Evolutionary conservation across 2,113 vertebrate species (phyloP).

Genomic region (Gadus macrocephalus): DNA sequence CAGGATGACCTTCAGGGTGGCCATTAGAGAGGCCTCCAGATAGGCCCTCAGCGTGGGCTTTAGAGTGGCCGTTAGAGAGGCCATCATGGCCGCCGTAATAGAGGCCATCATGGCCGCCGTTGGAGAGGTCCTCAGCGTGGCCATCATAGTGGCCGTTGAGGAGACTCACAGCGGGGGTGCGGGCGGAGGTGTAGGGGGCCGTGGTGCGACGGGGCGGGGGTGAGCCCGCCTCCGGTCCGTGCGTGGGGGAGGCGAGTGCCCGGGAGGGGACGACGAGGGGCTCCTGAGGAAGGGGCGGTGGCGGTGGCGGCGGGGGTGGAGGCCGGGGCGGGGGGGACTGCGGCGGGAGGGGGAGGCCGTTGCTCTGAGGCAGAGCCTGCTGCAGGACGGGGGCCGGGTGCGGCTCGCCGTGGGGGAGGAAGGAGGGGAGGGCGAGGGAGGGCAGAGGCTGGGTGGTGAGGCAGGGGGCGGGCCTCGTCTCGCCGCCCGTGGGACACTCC

Average conservation of each 20-base stretch:
- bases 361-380: constrained; percentile 47
- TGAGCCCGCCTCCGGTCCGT: constrained; percentile 49
- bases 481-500: constrained; percentile 28
- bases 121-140: not conserved
- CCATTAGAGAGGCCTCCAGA: constrained; percentile 20
- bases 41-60: constrained; percentile 11
- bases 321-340: constrained; percentile 15
- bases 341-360: constrained; percentile 25
- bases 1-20: constrained; percentile 10
- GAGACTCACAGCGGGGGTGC: constrained; percentile 8
- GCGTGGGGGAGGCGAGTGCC: constrained; percentile 28
- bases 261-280: constrained; percentile 37
- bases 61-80: constrained; percentile 26
- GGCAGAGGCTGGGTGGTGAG: constrained; percentile 70
- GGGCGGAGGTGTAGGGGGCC: constrained; percentile 24
- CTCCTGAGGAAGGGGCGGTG: constrained; percentile 14
- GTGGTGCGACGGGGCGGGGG: constrained; percentile 48
- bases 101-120: too few species aligned
- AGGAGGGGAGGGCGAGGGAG: constrained; percentile 55
- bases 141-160: constrained; percentile 19
- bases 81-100: too few species aligned
- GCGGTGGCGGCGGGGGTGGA: constrained; percentile 25
- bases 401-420: constrained; percentile 28
- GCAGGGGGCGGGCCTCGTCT: constrained; percentile 60
- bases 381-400: constrained; percentile 40